Percentiles rank a stretch among this genome's conserved stretches.
Evolutionary conservation across 2,888 invertebrate genomes (phyloP).

Genomic region (Rhingia campestris): DNA sequence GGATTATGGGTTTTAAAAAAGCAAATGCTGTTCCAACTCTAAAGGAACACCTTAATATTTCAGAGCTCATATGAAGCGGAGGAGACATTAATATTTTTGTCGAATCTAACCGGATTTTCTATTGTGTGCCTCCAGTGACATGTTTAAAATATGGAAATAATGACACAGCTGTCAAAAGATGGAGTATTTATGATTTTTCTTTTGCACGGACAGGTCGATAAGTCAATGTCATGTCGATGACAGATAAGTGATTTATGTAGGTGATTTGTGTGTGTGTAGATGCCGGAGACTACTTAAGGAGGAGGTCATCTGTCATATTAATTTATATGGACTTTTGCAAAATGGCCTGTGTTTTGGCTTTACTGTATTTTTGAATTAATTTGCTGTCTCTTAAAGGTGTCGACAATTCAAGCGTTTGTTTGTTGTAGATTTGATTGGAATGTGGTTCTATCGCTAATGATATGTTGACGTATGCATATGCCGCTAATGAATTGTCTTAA

Average conservation of each 20-base stretch:
- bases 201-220: constrained; percentile 9
- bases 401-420: too few relatives aligned
- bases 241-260: constrained; percentile 28
- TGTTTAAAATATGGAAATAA: constrained; percentile 47
- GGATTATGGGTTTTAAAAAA: constrained; percentile 49
- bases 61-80: neutral
- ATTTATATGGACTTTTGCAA: too few relatives aligned
- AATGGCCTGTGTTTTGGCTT: too few relatives aligned
- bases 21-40: constrained; percentile 21
- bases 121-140: constrained; percentile 9
- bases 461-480: too few relatives aligned
- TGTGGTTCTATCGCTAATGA: too few relatives aligned
- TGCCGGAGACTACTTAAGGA: neutral
- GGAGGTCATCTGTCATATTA: neutral
- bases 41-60: constrained; percentile 26
- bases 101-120: constrained; percentile 43
- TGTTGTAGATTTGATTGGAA: too few relatives aligned
- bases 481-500: too few relatives aligned
- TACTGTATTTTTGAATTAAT: too few relatives aligned
- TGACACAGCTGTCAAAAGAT: constrained; percentile 27
- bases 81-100: constrained; percentile 17
- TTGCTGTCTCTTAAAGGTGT: too few relatives aligned
- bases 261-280: neutral
- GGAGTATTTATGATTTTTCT: constrained; percentile 34
- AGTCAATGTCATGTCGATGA: constrained; percentile 29